These are phyloP conservation scores for Cyanocitta stelleri DNA, from an alignment of 2,113 vertebrate genomes.

Conservation along the genomic window DNA sequence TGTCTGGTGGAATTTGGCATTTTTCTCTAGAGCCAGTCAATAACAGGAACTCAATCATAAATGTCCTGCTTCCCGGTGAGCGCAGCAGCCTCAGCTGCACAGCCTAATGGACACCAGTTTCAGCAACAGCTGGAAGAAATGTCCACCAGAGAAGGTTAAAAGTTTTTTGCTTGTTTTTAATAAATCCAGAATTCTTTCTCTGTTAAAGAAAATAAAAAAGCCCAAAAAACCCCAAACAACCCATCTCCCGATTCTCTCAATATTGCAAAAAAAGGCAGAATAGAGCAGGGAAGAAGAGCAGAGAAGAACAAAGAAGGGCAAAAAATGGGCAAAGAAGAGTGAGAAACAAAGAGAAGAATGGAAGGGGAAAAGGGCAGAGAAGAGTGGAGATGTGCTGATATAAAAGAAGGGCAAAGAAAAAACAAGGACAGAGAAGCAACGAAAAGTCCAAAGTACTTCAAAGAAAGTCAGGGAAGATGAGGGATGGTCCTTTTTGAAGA, in stretches of 20 bases:
- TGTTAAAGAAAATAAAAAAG: neutral
- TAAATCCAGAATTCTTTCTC: neutral
- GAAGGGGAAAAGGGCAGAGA: neutral
- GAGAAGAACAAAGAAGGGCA: neutral
- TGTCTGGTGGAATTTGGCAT: slow-evolving; percentile 57
- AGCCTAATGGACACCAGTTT: slow-evolving; percentile 59
- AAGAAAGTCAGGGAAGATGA: neutral
- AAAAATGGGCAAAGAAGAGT: neutral
- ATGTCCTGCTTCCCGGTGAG: slow-evolving; percentile 83
- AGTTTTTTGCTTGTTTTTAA: slow-evolving; percentile 25
- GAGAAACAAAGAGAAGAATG: neutral
- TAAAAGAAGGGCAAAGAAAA: neutral
- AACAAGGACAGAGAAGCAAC: neutral
- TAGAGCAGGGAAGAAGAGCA: neutral
- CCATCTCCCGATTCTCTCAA: rapidly evolving
- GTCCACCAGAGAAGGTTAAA: neutral
- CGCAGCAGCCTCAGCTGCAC: slow-evolving; percentile 63
- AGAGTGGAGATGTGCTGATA: neutral
- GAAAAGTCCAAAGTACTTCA: neutral
- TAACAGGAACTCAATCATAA: slow-evolving; percentile 94
- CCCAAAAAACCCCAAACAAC: neutral
- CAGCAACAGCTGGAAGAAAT: slow-evolving; percentile 64
- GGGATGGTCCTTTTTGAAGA: neutral
- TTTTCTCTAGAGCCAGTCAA: slow-evolving; percentile 77
- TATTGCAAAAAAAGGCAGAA: neutral